Conservation (phyloP, 2,113 vertebrate genomes). For the Athene cunicularia region DNA sequence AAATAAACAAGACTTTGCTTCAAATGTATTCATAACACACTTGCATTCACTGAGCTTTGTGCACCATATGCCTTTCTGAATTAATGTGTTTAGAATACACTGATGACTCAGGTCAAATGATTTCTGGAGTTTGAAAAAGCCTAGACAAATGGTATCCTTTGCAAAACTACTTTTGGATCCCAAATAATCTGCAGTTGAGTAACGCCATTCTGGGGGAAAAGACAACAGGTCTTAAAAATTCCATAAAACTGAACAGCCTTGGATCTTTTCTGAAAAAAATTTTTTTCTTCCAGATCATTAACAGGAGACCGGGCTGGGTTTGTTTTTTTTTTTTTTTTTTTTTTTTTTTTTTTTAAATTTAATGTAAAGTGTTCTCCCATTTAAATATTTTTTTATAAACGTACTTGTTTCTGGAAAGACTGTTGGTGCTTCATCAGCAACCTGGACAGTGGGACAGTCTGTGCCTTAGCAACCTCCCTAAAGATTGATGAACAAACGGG, state of each 20-base stretch:
- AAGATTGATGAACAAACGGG: neutral
- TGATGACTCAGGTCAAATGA: neutral
- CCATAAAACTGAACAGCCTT: neutral
- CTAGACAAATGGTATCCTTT: neutral
- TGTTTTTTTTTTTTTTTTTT: neutral
- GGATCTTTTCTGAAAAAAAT: neutral
- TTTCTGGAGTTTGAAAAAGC: neutral
- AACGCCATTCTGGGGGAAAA: neutral
- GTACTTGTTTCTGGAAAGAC: neutral
- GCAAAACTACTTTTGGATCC: neutral
- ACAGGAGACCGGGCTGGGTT: fast-evolving
- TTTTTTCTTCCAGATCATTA: neutral
- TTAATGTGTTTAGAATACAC: neutral
- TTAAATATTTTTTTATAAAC: neutral
- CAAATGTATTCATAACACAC: neutral
- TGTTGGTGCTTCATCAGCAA: neutral
- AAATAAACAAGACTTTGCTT: neutral
- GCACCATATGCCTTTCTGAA: neutral
- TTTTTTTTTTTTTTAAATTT: neutral
- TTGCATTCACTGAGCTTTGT: neutral
- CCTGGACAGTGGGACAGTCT: neutral
- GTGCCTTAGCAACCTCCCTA: neutral
- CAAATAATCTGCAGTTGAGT: neutral
- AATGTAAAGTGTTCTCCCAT: neutral
- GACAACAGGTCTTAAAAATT: neutral